These are phyloP conservation scores for Protomyctophum bolini DNA, from an alignment of 2,113 vertebrate genomes.

Conservation along the genomic window DNA sequence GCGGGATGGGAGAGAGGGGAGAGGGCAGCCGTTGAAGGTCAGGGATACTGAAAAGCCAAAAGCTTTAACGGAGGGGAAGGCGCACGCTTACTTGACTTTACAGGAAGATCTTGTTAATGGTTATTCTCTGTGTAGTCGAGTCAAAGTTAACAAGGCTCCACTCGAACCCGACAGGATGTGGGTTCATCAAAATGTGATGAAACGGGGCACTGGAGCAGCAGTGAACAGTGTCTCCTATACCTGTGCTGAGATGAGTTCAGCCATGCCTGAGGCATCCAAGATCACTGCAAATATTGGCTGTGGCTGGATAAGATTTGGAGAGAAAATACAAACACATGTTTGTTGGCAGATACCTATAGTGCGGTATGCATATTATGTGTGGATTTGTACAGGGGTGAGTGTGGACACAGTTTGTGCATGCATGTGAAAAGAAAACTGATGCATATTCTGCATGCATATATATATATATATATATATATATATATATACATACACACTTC, in stretches of 20 bases:
- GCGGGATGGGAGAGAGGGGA: slow-evolving; percentile 8
- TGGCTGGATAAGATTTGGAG: slow-evolving; percentile 5
- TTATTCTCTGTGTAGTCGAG: not conserved
- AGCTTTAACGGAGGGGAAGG: not conserved
- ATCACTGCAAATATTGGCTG: slow-evolving; percentile 28
- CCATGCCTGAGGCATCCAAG: not conserved
- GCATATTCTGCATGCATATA: not conserved
- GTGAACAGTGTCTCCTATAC: not conserved
- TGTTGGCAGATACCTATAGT: slow-evolving; percentile 10
- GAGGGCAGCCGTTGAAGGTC: slow-evolving; percentile 45
- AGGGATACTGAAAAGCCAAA: slow-evolving; percentile 23
- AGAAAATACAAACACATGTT: slow-evolving; percentile 1
- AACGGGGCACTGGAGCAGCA: not conserved
- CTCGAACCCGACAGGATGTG: slow-evolving; percentile 36
- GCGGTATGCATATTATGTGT: not conserved
- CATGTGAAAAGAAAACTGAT: not conserved
- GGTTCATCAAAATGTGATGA: slow-evolving; percentile 53
- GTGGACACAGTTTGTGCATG: not conserved
- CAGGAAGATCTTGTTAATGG: slow-evolving; percentile 13
- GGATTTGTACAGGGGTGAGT: not conserved
- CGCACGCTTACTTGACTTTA: not conserved
- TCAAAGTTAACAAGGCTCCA: slow-evolving; percentile 8
- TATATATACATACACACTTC: too few relatives aligned
- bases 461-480: too few relatives aligned
- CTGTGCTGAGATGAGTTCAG: slow-evolving; percentile 7